These are phyloP conservation scores for Corynorhinus townsendii DNA, from an alignment of 2,113 vertebrate species.

Conservation along the genomic window DNA sequence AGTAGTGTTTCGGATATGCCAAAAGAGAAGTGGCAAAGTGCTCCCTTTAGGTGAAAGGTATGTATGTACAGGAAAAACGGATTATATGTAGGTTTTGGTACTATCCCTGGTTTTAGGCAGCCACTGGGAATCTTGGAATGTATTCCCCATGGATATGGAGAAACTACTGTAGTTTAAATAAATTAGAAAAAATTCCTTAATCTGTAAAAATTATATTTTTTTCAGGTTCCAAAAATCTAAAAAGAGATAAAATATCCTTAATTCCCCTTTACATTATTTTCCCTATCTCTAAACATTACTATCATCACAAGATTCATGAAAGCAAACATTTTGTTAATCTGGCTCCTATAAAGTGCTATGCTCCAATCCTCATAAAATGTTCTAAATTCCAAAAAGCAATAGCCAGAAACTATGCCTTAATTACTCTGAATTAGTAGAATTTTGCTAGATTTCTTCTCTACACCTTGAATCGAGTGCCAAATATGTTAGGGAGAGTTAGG, in stretches of 20 bases:
- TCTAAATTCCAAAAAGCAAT: conserved; percentile 5
- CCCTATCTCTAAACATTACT: neutral
- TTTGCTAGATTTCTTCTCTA: neutral
- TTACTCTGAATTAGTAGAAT: neutral
- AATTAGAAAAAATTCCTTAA: neutral
- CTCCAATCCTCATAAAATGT: neutral
- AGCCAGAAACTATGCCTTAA: neutral
- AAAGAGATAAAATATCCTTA: neutral
- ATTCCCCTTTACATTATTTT: neutral
- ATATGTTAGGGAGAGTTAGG: neutral
- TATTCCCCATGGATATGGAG: neutral
- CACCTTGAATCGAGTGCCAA: neutral
- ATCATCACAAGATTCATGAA: neutral
- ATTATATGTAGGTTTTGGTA: neutral
- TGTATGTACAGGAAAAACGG: neutral
- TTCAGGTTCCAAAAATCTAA: neutral
- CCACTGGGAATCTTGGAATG: neutral
- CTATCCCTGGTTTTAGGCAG: neutral
- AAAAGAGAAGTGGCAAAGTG: neutral
- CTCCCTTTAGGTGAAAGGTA: neutral
- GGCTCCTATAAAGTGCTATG: neutral
- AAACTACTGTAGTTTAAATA: neutral
- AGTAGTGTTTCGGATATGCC: neutral
- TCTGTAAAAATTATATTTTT: neutral
- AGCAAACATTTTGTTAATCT: neutral